Evolutionary conservation across 2,888 invertebrate genomes (phyloP).

Genomic region (Leptothorax acervorum): DNA sequence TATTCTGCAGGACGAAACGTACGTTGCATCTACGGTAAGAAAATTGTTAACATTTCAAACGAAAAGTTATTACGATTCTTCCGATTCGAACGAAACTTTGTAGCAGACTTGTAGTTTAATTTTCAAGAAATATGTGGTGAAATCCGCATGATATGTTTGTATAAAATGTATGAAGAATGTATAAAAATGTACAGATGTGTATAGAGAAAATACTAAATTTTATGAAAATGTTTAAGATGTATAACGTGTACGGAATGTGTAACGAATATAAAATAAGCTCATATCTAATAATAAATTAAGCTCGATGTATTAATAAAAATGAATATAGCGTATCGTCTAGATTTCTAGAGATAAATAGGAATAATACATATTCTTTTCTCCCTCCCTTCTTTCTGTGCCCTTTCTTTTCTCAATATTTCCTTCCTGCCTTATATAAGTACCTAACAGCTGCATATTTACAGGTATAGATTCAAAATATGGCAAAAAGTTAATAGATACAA

Average conservation of each 20-base stretch:
- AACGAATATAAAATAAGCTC: neutral
- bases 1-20: neutral
- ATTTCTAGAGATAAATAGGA: neutral
- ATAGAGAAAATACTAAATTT: neutral
- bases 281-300: neutral
- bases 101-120: neutral
- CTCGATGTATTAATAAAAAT: neutral
- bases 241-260: too few species aligned
- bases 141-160: neutral
- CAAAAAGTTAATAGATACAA: neutral
- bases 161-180: neutral
- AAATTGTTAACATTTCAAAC: conserved; percentile 43
- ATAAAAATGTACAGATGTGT: neutral
- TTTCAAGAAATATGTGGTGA: neutral
- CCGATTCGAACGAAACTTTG: conserved; percentile 36
- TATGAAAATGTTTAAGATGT: neutral
- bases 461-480: neutral
- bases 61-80: conserved; percentile 51
- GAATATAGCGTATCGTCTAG: neutral
- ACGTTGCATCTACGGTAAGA: neutral
- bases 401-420: neutral
- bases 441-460: neutral
- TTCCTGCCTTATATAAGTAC: neutral
- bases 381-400: neutral
- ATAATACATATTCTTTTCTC: neutral